Evolutionary conservation across 2,113 vertebrate species (phyloP), one percentile per base, ranked within the genome.

Genomic region (Hyperopisus bebe): DNA sequence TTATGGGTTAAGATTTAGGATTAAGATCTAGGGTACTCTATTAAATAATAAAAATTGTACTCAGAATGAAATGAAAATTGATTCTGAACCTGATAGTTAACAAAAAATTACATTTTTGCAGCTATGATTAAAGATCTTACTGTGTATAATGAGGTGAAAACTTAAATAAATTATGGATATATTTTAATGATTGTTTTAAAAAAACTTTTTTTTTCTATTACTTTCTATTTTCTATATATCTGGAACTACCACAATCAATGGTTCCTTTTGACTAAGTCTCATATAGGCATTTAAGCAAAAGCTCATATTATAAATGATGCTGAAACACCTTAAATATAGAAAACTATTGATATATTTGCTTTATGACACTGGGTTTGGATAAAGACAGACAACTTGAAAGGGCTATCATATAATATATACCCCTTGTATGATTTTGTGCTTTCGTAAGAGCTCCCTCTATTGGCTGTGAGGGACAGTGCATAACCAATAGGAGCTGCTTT

Each of bases 361-460:
- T 80, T 19, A 42, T 42, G 31, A 80, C 5, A 39, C 74, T 19
- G 70, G 31, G 13, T 39, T 77, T 77, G 35, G 31, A 19, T 77
- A 39, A 77, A 77, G 70, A 77, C 31, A 35, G 74, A 39, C 35
- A 80, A 42, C 74, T 35, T 80, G 35, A 80, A 42, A 80, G 27
- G 39, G 74, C 19, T 80, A 19, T 39, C 27, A n/a, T 80, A 42
- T 80, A 80, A 39, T 19, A 80, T 8, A 80, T 17, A 80, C 35
- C 74, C 35, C 74, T 42, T 42, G 74, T 80, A 80, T 42, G 74
- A 39, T 39, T 77, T 39, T 35, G 47, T 35, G 46, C 85, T 86
- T 51, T 87, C 3, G 21, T 55, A 39, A 87, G 51, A 87, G 86
- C 50, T 8, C 86, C 86, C 86, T 87, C 86, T 87, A 10, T 42